Conservation (phyloP, 2,113 vertebrate genomes). For the Psephotus haematonotus region DNA sequence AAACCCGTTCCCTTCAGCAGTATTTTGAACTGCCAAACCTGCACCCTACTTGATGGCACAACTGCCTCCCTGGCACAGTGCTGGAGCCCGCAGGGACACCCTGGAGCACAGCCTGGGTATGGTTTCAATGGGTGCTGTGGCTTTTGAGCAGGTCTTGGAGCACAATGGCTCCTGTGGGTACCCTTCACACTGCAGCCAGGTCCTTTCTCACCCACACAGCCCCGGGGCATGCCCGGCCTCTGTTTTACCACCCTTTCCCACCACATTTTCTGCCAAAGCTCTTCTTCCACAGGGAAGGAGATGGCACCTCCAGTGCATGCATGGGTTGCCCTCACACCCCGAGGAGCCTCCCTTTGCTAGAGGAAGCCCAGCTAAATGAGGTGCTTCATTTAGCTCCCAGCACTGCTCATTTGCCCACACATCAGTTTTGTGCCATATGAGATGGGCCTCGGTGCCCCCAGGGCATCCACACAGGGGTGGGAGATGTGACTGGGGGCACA, state of each 20-base stretch:
- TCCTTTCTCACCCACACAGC: background rate
- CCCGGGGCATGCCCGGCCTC: fast-evolving
- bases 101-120: background rate
- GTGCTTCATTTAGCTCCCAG: background rate
- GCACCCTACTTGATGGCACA: background rate
- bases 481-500: fast-evolving
- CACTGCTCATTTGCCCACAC: background rate
- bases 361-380: background rate
- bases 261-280: fast-evolving
- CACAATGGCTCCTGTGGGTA: fast-evolving
- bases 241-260: background rate
- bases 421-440: fast-evolving
- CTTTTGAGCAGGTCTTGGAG: background rate
- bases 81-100: fast-evolving
- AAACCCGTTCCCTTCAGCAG: background rate
- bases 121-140: background rate
- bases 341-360: background rate
- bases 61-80: fast-evolving
- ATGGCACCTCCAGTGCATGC: background rate
- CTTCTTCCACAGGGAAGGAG: background rate
- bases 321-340: background rate
- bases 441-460: fast-evolving
- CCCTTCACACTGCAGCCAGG: background rate
- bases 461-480: background rate
- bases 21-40: background rate